Base-by-base conservation (phyloP, 2,113 vertebrate genomes). In the Gulo gulo region DNA sequence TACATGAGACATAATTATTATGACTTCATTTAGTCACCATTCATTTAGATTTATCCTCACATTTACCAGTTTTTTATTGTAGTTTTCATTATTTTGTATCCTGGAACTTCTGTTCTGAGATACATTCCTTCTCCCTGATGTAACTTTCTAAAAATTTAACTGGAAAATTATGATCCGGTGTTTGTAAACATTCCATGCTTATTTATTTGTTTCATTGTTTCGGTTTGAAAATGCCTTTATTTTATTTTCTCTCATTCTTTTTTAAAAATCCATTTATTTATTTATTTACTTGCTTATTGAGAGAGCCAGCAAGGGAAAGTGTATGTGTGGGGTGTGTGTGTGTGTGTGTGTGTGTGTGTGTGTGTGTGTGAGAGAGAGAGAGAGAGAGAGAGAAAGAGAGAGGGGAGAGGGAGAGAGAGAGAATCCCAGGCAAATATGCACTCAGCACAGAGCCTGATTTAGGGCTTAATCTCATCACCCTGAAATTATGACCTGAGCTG, bases 61-160 rank as follows among this genome's bases (percentile, higher is more conserved):
- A 84, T 79, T 79, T 71, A 45, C 31, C 12, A 26, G 29, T 45
- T 67, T 88, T 61, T 71, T 39, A 21, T n/a, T 65, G 26, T 18
- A 73, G 4, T 71, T 92, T 88, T 57, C 67, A 24, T 31, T 63
- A 84, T 73, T 92, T 92, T 63, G 4, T 83, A 79, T 84, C 52
- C 87, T n/a, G 57, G 24, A 67, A 21, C 7, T 79, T 88, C 59
- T 82, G 34, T 73, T 73, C 83, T 67, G n/a, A 88, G 23, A 42
- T 89, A 79, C 24, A 47, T 89, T 52, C 10, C 39, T 94, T 50
- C 34, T 26, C 61, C 61, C 10, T 78, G 31, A 89, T 65, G 52
- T 83, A 88, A 95, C 45, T 89, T 93, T 79, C 61, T 92, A 55
- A 85, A 45, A 95, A 79, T 84, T 73, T 89, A 31, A 85, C 71